A percentile compares a stretch with the other conserved stretches of the same genome.
These are phyloP conservation scores for Anarhynchus alexandrinus DNA, from an alignment of 2,113 vertebrate species.

Conservation along the genomic window DNA sequence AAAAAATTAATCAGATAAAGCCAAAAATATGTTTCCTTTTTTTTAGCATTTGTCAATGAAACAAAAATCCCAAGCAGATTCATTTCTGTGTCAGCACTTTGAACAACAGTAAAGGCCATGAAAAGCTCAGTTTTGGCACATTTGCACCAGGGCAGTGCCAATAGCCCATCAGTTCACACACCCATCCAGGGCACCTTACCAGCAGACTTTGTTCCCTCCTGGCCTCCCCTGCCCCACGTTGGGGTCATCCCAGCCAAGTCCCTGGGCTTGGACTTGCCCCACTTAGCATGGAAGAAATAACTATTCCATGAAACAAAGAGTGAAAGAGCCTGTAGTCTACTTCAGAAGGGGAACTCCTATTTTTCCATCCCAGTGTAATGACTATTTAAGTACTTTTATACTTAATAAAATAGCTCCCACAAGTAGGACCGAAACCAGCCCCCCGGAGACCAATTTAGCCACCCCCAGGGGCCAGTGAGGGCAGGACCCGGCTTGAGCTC, in stretches of 20 bases:
- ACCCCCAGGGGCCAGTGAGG: background rate
- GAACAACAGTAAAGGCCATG: background rate
- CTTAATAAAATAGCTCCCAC: background rate
- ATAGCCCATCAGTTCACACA: background rate
- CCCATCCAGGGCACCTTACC: background rate
- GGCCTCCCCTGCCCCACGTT: accelerated
- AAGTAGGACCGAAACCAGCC: background rate
- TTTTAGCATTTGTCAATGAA: background rate
- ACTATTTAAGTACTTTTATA: background rate
- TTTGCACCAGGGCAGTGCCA: background rate
- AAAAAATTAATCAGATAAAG: background rate
- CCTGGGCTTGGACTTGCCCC: background rate
- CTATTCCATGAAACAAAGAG: background rate
- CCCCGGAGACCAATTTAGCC: background rate
- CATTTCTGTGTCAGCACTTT: background rate
- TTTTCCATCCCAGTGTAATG: background rate
- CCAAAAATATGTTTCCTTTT: background rate
- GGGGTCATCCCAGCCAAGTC: background rate
- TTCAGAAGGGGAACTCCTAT: background rate
- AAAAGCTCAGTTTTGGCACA: background rate
- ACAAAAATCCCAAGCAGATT: background rate
- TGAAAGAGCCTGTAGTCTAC: background rate
- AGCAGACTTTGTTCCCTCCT: background rate
- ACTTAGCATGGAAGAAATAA: background rate
- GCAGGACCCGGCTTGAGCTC: background rate